Conservation (phyloP, 2,797 vertebrate species). For the Artibeus lituratus region DNA sequence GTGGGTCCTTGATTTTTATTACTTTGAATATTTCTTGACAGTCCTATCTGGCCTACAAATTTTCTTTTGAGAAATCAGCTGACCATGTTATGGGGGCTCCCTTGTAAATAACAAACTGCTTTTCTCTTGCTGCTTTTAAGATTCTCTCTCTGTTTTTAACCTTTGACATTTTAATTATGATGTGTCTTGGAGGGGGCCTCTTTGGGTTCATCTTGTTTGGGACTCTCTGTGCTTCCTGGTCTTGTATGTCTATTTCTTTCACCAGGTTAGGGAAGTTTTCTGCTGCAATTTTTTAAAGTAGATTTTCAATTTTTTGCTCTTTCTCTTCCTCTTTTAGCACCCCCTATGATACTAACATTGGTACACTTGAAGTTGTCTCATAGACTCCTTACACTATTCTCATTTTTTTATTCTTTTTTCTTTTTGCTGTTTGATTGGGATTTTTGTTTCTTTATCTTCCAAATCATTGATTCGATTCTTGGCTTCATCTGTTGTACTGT, state of each 20-base stretch:
- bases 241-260: background rate
- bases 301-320: background rate
- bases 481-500: background rate
- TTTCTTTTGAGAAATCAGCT: background rate
- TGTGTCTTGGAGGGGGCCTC: background rate
- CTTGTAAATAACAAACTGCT: background rate
- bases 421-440: background rate
- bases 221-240: background rate
- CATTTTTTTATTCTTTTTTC: background rate
- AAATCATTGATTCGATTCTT: background rate
- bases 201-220: background rate
- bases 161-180: background rate
- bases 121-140: background rate
- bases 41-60: background rate
- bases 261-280: background rate
- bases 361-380: background rate
- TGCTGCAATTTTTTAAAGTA: background rate
- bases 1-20: background rate
- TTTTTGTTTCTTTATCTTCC: background rate
- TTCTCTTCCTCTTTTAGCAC: background rate
- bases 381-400: background rate
- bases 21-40: background rate
- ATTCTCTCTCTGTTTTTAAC: background rate
- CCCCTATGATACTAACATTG: background rate
- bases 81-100: background rate